Base-by-base conservation (phyloP, 2,797 vertebrate genomes). In the Pelochelys cantorii region DNA sequence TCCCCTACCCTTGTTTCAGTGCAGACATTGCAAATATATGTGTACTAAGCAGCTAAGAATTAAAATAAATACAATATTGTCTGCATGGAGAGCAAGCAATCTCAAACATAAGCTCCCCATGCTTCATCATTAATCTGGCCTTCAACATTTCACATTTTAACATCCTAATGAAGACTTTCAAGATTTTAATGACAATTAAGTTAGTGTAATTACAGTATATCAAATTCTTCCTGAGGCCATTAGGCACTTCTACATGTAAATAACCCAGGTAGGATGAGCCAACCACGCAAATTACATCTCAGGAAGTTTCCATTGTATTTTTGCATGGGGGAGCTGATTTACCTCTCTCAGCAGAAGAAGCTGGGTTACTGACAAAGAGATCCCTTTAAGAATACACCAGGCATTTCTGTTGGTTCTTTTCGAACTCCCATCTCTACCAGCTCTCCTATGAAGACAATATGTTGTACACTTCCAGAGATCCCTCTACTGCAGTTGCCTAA, bases 91-190 rank as follows among this genome's bases (percentile, higher is more conserved):
- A 89, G 84, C 6, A 87, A 25, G 65, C 81, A 83, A 79, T 82
- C 92, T 87, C 83, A 2, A 89, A 82, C 88, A 93, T 48, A 77
- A 91, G 94, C 27, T 95, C 87, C 86, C 74, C 25, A 53, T 75
- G 86, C 90, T 95, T 84, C 52, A 37, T 90, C 78, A 60, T 78
- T 85, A 93, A 87, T 90, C 71, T 96, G 95, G 92, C 93, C 87
- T 62, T 60, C 80, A 81, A 86, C 42, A 3, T 55, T 90, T 93
- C 87, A 91, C 60, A 96, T 94, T 95, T 92, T 54, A 92, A 85
- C 78, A 84, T 95, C 88, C 86, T 95, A 92, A 93, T 95, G 81
- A 94, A 86, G 85, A 93, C 90, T 96, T 96, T 93, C 89, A 96
- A 90, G 75, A 96, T 94, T 92, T 92, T 87, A 86, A 93, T 91